Conservation (phyloP, 2,797 vertebrate species). For the Eulemur coronatus region DNA sequence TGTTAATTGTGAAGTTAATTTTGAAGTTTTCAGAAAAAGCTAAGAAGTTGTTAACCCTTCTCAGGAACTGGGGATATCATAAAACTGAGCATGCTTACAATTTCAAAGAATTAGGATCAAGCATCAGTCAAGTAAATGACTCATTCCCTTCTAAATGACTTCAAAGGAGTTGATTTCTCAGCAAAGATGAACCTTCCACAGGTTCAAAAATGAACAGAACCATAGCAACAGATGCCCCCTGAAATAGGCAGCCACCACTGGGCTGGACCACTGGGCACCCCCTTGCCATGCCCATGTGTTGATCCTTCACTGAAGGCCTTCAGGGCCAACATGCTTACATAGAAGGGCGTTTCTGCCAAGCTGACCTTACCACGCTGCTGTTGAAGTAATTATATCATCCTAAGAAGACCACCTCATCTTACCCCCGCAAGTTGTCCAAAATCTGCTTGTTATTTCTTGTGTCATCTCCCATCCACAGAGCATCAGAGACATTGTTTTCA, state of each 20-base stretch:
- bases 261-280: background rate
- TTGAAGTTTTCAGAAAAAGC: background rate
- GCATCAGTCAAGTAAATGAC: background rate
- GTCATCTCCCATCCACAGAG: background rate
- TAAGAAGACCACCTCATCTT: background rate
- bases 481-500: background rate
- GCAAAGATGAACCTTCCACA: background rate
- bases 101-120: background rate
- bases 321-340: background rate
- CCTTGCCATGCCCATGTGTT: background rate
- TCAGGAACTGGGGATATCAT: background rate
- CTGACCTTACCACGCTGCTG: background rate
- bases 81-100: background rate
- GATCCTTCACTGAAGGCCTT: background rate
- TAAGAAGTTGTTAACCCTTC: background rate
- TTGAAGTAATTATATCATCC: background rate
- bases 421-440: background rate
- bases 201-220: background rate
- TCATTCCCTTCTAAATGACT: background rate
- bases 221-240: background rate
- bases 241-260: background rate
- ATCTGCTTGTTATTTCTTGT: background rate
- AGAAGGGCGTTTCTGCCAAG: background rate
- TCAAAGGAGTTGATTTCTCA: background rate
- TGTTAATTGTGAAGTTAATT: background rate